Conservation (phyloP, 2,888 invertebrate species). For the Serripes groenlandicus region DNA sequence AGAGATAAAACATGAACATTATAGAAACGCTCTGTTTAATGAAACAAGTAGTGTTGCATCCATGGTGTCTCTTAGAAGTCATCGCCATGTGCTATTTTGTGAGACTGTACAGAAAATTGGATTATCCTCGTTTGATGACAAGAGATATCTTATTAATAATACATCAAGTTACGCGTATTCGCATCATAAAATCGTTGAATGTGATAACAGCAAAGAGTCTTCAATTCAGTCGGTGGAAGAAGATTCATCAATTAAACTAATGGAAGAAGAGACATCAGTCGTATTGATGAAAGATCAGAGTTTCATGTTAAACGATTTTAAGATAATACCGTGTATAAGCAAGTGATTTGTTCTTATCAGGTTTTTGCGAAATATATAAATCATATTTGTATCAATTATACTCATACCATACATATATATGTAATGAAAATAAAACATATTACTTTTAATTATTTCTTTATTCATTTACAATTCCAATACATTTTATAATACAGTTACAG, state of each 20-base stretch:
- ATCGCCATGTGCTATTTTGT: constrained; percentile 52
- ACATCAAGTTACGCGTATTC: constrained; percentile 55
- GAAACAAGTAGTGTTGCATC: constrained; percentile 43
- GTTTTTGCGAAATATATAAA: no score
- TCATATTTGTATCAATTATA: no score
- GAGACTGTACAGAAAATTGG: constrained; percentile 53
- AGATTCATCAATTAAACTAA: background rate
- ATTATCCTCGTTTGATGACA: constrained; percentile 61
- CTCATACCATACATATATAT: no score
- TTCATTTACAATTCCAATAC: background rate
- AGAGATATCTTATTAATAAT: constrained; percentile 53
- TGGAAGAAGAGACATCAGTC: background rate
- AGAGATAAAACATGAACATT: constrained; percentile 50
- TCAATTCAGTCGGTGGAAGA: background rate
- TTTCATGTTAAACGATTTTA: constrained; percentile 11
- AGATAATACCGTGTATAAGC: constrained; percentile 7
- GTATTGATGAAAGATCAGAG: background rate
- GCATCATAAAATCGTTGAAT: constrained; percentile 44
- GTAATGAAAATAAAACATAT: background rate
- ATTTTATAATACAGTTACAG: constrained; percentile 19
- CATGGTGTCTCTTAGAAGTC: constrained; percentile 50
- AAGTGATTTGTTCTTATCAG: no score
- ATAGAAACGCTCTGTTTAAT: constrained; percentile 49
- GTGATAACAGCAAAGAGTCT: no score
- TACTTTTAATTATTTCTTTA: background rate